Conservation (phyloP, 2,888 invertebrate genomes). For the Hesperia comma region DNA sequence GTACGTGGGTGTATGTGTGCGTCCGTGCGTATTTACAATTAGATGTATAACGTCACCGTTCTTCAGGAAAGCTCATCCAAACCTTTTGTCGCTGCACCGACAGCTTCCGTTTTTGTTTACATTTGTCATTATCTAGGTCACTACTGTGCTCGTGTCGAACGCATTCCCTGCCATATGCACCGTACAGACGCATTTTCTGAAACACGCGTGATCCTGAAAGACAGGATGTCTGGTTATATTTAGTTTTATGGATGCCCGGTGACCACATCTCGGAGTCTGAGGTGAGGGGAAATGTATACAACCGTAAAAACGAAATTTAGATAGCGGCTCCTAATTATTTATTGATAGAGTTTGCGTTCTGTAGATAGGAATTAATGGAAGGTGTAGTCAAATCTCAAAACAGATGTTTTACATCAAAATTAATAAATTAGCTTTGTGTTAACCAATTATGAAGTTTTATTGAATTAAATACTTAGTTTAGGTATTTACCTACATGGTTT, state of each 20-base stretch:
- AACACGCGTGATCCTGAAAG: slow-evolving; percentile 43
- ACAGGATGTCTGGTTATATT: slow-evolving; percentile 58
- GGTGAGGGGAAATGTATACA: slow-evolving; percentile 37
- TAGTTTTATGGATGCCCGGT: slow-evolving; percentile 48
- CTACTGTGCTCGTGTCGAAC: slow-evolving; percentile 27
- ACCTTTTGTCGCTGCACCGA: background rate
- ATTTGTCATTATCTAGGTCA: slow-evolving; percentile 22
- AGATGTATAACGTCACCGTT: too few relatives aligned
- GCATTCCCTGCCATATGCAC: slow-evolving; percentile 16
- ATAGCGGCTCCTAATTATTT: slow-evolving; percentile 6
- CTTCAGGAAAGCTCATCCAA: too few relatives aligned
- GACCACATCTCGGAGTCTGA: slow-evolving; percentile 35
- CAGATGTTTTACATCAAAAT: slow-evolving; percentile 34
- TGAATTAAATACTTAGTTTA: too few relatives aligned
- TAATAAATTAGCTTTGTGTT: too few relatives aligned
- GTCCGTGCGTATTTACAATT: background rate
- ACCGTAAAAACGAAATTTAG: slow-evolving; percentile 25
- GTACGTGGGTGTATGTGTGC: too few relatives aligned
- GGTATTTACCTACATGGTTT: too few relatives aligned
- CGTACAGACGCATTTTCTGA: slow-evolving; percentile 12
- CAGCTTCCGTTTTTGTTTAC: slow-evolving; percentile 19
- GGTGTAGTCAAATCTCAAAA: background rate
- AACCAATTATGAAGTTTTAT: too few relatives aligned
- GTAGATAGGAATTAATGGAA: slow-evolving; percentile 8
- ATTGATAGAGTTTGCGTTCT: background rate